Base-by-base conservation (phyloP, 1,140 invertebrate genomes). In the Zaprionus capensis region DNA sequence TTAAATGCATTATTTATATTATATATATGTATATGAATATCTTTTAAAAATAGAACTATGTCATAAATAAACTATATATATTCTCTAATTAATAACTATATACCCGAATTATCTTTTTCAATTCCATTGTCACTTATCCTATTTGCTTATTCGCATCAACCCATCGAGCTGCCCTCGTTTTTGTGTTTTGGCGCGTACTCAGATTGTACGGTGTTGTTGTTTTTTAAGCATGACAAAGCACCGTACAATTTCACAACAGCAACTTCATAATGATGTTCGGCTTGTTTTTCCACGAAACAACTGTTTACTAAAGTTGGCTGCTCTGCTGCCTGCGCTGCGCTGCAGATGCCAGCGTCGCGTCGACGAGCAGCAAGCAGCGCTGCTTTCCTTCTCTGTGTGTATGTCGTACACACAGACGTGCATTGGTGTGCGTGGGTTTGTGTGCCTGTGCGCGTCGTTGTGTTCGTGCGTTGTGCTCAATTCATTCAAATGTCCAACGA, bases 221-320 rank as follows among this genome's bases (percentile, higher is more conserved):
- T 76, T 77, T 88, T 87, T 83, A 87, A 87, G 83, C 83, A 87
- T 87, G 83, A 87, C 85, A 88, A 90, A 90, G 85, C 85, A 85
- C 85, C 85, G 85, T 84, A 88, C 85, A 90, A 88, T 90, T 90
- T 90, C 85, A 90, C 85, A 90, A 90, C 85, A 88, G 84, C 81
- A 90, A 88, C 81, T 81, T 88, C 85, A 88, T 90, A 53, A 87
- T 87, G 84, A 87, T 87, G 84, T 87, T 88, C 84, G 85, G 88
- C 83, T 90, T 88, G 85, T 88, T 88, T 88, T 88, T 88, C 85
- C 85, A 88, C 85, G 85, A 88, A 88, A 88, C 85, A 88, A 88
- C 85, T 90, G 85, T 91, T 90, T 91, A 91, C 86, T 76, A 59
- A 70, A 71, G 73, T 65, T 66, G 71, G 81, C 71, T 57, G 80